phyloP scores from a whole-genome alignment of 2,888 invertebrate species.

The Agrochola circellaris region DNA sequence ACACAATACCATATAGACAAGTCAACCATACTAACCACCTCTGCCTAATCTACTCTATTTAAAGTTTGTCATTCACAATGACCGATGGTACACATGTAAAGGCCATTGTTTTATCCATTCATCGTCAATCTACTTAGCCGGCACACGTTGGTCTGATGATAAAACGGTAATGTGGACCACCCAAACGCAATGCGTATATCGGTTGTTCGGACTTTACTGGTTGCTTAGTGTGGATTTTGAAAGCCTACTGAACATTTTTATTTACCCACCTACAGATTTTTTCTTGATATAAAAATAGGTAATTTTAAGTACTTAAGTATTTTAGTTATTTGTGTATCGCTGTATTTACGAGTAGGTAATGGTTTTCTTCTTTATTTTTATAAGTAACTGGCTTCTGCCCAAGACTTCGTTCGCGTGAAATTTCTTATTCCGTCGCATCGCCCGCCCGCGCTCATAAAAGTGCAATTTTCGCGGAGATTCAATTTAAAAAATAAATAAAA shows the following conservation, averaged over 20 bases:
- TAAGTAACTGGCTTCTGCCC: no score
- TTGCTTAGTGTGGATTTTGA: constrained; percentile 68
- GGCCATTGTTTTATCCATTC: constrained; percentile 53
- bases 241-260: background rate
- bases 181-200: constrained; percentile 78
- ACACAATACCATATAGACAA: constrained; percentile 4
- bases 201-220: constrained; percentile 66
- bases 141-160: constrained; percentile 75
- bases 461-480: no score
- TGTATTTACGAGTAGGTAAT: no score
- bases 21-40: background rate
- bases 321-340: no score
- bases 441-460: no score
- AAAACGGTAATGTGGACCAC: constrained; percentile 87
- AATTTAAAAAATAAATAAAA: no score
- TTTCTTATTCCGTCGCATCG: no score
- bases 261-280: no score
- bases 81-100: constrained; percentile 53
- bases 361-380: no score
- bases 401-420: no score
- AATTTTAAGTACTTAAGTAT: no score
- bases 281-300: no score
- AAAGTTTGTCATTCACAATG: constrained; percentile 52
- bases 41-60: constrained; percentile 45
- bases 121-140: constrained; percentile 64